These are phyloP conservation scores for Pterophyllum scalare DNA, from an alignment of 2,113 vertebrate genomes.

Conservation along the genomic window DNA sequence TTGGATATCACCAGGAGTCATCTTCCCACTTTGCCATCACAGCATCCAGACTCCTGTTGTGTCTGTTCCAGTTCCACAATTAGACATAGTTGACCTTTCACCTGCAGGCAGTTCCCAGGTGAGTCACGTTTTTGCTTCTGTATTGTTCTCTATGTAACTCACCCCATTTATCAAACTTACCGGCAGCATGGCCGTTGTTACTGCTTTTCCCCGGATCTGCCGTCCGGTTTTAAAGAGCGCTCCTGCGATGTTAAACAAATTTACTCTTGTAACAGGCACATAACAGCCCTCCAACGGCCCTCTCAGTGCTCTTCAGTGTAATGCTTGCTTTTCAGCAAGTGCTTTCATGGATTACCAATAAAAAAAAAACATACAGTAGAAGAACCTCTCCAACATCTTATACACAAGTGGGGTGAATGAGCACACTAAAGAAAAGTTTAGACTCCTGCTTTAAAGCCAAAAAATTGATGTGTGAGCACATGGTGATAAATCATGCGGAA, in stretches of 20 bases:
- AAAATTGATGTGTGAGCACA: constrained; percentile 10
- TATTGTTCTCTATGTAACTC: constrained; percentile 37
- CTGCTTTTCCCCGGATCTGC: constrained; percentile 13
- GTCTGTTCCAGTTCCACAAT: constrained; percentile 15
- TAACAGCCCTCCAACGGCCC: constrained; percentile 49
- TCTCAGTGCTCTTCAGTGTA: constrained; percentile 16
- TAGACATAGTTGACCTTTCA: constrained; percentile 65
- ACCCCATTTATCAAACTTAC: constrained; percentile 37
- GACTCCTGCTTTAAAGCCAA: not conserved
- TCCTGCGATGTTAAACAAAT: constrained; percentile 47
- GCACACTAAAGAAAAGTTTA: not conserved
- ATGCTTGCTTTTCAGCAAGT: constrained; percentile 52
- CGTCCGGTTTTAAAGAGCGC: constrained; percentile 27
- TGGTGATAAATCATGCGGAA: constrained; percentile 41
- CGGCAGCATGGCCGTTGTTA: not conserved
- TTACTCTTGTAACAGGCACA: constrained; percentile 33
- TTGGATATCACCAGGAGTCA: constrained; percentile 16
- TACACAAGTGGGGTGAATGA: constrained; percentile 16
- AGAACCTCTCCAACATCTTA: constrained; percentile 47
- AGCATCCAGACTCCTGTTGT: not conserved
- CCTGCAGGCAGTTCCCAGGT: constrained; percentile 50
- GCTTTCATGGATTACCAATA: constrained; percentile 42
- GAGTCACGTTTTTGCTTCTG: constrained; percentile 18
- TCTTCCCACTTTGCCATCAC: constrained; percentile 6
- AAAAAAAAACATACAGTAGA: not conserved